Percentiles rank a stretch among this genome's conserved stretches.
Conservation (phyloP, 1,140 invertebrate species). For the Daktulosphaira vitifoliae region DNA sequence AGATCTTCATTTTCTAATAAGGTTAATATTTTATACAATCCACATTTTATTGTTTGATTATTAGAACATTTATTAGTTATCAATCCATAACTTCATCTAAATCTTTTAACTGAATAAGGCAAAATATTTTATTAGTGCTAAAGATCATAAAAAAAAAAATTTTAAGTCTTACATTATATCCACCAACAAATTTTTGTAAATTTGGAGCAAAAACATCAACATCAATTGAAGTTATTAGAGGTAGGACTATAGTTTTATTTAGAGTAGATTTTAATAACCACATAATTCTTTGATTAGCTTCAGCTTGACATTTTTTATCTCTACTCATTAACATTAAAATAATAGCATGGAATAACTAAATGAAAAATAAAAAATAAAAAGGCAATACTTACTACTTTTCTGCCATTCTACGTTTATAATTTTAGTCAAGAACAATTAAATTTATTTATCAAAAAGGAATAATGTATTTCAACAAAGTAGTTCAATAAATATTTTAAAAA, state of each 20-base stretch:
- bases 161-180: constrained; percentile 17
- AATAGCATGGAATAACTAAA: constrained; percentile 13
- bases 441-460: too few relatives aligned
- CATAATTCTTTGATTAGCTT: constrained; percentile 23
- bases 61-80: constrained; percentile 22
- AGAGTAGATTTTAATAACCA: constrained; percentile 10
- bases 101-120: constrained; percentile 10
- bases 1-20: constrained; percentile 18
- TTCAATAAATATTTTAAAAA: too few relatives aligned
- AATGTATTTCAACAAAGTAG: too few relatives aligned
- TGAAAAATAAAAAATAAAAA: neutral
- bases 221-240: neutral
- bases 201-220: neutral
- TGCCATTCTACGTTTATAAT: too few relatives aligned
- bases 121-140: too few relatives aligned
- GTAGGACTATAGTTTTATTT: constrained; percentile 10
- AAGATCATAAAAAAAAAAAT: too few relatives aligned
- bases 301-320: neutral
- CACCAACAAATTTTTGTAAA: neutral
- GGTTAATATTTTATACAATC: constrained; percentile 17
- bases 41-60: constrained; percentile 30
- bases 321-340: constrained; percentile 13
- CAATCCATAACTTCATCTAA: constrained; percentile 17
- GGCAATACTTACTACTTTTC: too few relatives aligned
- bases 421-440: too few relatives aligned